Conservation (phyloP, 2,797 vertebrate genomes). For the Lepus oiostolus region DNA sequence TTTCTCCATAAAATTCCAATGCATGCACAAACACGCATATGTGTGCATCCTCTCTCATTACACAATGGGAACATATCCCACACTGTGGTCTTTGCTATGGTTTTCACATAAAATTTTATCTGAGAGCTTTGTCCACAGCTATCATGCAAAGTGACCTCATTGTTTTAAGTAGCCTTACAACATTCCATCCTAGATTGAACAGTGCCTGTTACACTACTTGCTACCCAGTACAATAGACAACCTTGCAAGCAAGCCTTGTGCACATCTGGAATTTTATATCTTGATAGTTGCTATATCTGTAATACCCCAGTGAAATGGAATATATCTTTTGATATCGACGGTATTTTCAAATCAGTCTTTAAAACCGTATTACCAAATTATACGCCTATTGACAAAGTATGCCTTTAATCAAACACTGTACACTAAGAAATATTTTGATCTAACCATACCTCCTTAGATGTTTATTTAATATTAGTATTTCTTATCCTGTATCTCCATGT, state of each 20-base stretch:
- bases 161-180: background rate
- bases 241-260: background rate
- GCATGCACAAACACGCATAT: background rate
- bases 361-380: background rate
- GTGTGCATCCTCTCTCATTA: background rate
- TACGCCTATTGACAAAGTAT: background rate
- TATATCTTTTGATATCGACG: background rate
- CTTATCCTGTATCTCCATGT: background rate
- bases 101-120: slow-evolving; percentile 46
- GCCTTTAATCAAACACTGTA: background rate
- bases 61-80: background rate
- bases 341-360: slow-evolving; percentile 47
- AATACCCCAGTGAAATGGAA: background rate
- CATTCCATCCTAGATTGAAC: background rate
- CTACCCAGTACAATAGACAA: background rate
- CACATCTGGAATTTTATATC: slow-evolving; percentile 29
- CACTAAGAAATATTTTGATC: background rate
- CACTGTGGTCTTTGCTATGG: background rate
- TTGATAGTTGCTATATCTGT: background rate
- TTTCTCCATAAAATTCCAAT: slow-evolving; percentile 34
- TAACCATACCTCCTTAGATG: background rate
- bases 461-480: background rate
- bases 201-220: background rate
- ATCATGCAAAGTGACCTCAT: background rate
- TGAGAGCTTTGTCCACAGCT: background rate